Evolutionary conservation across 2,888 invertebrate species (phyloP).

Genomic region (Deroplatys truncata): DNA sequence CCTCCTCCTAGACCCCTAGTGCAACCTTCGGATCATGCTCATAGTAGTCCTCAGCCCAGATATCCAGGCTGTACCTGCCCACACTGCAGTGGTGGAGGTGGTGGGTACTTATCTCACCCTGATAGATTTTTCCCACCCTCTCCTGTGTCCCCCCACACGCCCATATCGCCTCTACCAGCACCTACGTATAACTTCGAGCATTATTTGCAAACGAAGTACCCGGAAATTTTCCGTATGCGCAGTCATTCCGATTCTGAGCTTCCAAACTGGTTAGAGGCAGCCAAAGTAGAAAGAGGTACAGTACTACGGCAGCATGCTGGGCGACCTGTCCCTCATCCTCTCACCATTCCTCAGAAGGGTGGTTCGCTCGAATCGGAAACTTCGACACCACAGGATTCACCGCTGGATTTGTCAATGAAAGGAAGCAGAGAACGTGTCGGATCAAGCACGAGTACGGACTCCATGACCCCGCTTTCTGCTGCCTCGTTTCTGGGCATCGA

Average conservation of each 20-base stretch:
- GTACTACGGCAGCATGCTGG: conserved; percentile 38
- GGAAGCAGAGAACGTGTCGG: conserved; percentile 45
- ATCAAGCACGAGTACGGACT: conserved; percentile 36
- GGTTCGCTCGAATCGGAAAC: conserved; percentile 52
- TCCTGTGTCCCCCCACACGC: conserved; percentile 53
- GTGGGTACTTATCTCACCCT: conserved; percentile 42
- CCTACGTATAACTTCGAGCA: conserved; percentile 59
- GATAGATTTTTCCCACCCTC: conserved; percentile 53
- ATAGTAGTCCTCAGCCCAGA: conserved; percentile 34
- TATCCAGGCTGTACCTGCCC: conserved; percentile 42
- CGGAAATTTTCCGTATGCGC: conserved; percentile 55
- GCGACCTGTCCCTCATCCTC: conserved; percentile 32
- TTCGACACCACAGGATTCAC: conserved; percentile 71
- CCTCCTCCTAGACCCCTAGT: conserved; percentile 39
- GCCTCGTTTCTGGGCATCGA: conserved; percentile 34
- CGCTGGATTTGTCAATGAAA: conserved; percentile 79
- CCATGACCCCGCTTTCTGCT: conserved; percentile 37
- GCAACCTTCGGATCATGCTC: conserved; percentile 33
- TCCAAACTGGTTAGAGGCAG: conserved; percentile 51
- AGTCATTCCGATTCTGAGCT: conserved; percentile 66
- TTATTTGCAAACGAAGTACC: conserved; percentile 61
- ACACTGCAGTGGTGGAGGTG: conserved; percentile 35
- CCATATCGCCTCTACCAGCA: conserved; percentile 49
- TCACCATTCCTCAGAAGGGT: conserved; percentile 41
- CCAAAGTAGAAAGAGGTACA: conserved; percentile 43